These are phyloP conservation scores for Takifugu rubripes DNA, from an alignment of 2,797 vertebrate species.

Conservation along the genomic window DNA sequence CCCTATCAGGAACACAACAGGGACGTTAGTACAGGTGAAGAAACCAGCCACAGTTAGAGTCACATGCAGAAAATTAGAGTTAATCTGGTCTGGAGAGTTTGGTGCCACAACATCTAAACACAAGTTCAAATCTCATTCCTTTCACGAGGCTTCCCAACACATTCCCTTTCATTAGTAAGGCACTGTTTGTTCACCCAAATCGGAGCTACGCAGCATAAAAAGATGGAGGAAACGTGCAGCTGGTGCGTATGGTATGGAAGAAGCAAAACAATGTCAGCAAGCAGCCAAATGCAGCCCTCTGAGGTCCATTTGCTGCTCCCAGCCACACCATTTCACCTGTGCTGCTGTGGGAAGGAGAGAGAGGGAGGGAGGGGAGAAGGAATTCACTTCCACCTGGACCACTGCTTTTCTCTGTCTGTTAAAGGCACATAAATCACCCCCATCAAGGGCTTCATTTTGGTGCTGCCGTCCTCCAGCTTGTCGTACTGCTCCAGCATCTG, in stretches of 20 bases:
- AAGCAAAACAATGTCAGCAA: slow-evolving; percentile 80
- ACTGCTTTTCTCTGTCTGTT: slow-evolving; percentile 99
- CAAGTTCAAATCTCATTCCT: no score
- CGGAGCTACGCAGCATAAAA: slow-evolving; percentile 16
- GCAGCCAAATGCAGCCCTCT: slow-evolving; percentile 81
- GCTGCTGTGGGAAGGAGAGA: slow-evolving; percentile 80
- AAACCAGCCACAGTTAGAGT: slow-evolving; percentile 5
- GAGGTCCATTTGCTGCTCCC: slow-evolving; percentile 81
- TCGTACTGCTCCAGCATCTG: slow-evolving; percentile 99
- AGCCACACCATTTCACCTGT: slow-evolving; percentile 96
- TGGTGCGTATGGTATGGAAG: slow-evolving; percentile 78
- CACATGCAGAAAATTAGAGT: slow-evolving; percentile 34
- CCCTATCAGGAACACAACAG: slow-evolving; percentile 76
- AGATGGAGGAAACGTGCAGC: slow-evolving; percentile 63
- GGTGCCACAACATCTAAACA: slow-evolving; percentile 23
- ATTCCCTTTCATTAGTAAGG: not conserved
- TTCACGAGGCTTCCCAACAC: no score
- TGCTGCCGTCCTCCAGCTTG: slow-evolving; percentile 97
- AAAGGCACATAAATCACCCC: slow-evolving; percentile 99
- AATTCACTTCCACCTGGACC: slow-evolving; percentile 99
- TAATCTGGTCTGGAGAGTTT: slow-evolving; percentile 8
- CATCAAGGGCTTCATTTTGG: slow-evolving; percentile 98
- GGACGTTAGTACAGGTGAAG: slow-evolving; percentile 22
- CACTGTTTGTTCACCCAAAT: not conserved
- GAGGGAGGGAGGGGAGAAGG: slow-evolving; percentile 85